Evolutionary conservation across 2,888 invertebrate species (phyloP), one percentile per base, ranked within the genome.

Genomic region (Aphrophora alni): DNA sequence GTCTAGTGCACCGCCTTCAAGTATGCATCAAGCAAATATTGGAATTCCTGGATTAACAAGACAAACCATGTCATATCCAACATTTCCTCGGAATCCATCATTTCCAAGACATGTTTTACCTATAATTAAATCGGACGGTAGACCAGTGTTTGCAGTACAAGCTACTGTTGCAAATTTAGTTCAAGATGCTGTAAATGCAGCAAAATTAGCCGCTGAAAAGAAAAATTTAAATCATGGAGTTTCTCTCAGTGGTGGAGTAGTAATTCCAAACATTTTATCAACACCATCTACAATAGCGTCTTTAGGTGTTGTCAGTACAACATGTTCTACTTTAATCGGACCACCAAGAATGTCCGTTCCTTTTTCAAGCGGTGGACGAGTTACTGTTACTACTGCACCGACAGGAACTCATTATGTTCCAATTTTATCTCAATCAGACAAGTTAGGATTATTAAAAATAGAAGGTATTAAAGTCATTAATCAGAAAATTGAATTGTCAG

Each of bases 161-260:
- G 83, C 84, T 8, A 81, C 83, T 59, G 83, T 84, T 38, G 84
- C 84, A 0, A 84, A 83, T 78, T 81, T 84, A 59, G 84, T 84
- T n/a, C 84, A 84, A 68, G 83, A 82, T 81, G 84, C 84, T 24
- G 84, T 84, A 17, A 84, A 84, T 74, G 83, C 84, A 21, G 83
- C 83, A n/a, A 82, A 83, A 68, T 78, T 81, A 27, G 81, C 75
- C 26, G 81, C 81, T 17, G 81, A 81, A 70, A 81, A 81, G 51
- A 76, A 81, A n/a, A 68, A 68, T 26, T 69, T 68, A 28, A 74
- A 68, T 33, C 81, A 81, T 38, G 51, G 77, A 21, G 81, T 81
- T 25, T 72, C 76, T 26, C 69, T 78, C 1, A 68, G 69, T 8
- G 38, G 44, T 28, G 28, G 44, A n/a, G 72, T 51, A 28, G 71